Evolutionary conservation across 2,113 vertebrate genomes (phyloP).

Genomic region (Cyprinus carpio): DNA sequence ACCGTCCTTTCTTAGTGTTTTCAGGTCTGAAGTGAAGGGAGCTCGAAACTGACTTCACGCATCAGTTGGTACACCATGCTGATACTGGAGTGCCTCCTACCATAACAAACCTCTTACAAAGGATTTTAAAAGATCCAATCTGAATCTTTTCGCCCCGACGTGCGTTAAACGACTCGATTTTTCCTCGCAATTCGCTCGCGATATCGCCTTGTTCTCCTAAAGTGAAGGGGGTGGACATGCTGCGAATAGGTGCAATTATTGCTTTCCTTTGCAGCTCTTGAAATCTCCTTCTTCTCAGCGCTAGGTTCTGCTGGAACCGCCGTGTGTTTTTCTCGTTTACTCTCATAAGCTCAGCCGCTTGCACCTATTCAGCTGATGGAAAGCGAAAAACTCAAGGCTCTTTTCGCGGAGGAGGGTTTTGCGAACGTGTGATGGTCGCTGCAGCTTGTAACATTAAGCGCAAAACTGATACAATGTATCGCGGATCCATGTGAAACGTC

Average conservation of each 20-base stretch:
- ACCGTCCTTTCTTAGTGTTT: constrained; percentile 79
- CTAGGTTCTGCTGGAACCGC: constrained; percentile 51
- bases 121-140: constrained; percentile 54
- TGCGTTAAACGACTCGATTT: constrained; percentile 53
- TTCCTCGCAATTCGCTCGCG: constrained; percentile 61
- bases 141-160: constrained; percentile 47
- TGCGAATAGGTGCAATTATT: constrained; percentile 77
- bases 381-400: constrained; percentile 32
- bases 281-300: constrained; percentile 38
- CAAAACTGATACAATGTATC: constrained; percentile 47
- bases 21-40: constrained; percentile 69
- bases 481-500: too few relatives aligned
- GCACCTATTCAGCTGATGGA: constrained; percentile 29
- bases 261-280: constrained; percentile 71
- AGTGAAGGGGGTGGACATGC: constrained; percentile 60
- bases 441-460: constrained; percentile 27
- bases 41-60: constrained; percentile 78
- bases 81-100: constrained; percentile 73
- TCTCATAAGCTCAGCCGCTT: constrained; percentile 30
- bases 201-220: constrained; percentile 74
- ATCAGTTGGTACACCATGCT: constrained; percentile 78
- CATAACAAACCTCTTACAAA: constrained; percentile 74
- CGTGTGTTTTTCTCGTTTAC: constrained; percentile 47
- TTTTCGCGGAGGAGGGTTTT: constrained; percentile 37
- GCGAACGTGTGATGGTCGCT: constrained; percentile 24